phyloP scores from a whole-genome alignment of 2,888 invertebrate genomes.

The Pseudococcus jackbeardsleyi region DNA sequence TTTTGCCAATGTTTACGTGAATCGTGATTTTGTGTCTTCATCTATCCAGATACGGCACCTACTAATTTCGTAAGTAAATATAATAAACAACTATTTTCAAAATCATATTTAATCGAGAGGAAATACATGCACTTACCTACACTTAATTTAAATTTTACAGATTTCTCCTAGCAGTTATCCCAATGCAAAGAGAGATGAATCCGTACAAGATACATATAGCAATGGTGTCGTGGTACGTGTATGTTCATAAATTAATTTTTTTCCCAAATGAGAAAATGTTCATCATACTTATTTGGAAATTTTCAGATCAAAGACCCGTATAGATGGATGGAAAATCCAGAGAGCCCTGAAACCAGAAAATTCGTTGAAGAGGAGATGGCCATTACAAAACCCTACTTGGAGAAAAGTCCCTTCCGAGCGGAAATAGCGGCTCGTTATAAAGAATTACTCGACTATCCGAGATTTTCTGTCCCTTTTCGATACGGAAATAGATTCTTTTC shows the following conservation, averaged over 20 bases:
- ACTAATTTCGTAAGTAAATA: too few relatives aligned
- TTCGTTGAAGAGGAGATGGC: neutral
- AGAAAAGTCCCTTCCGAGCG: neutral
- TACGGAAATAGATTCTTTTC: neutral
- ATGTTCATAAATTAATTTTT: neutral
- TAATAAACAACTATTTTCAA: too few relatives aligned
- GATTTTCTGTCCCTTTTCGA: neutral
- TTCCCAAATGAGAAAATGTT: neutral
- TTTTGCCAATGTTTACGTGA: too few relatives aligned
- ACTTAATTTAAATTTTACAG: neutral
- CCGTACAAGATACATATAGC: conserved; percentile 83
- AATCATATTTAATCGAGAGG: too few relatives aligned
- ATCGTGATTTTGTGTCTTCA: too few relatives aligned
- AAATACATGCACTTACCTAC: too few relatives aligned
- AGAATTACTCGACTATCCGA: neutral
- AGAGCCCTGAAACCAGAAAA: conserved; percentile 70
- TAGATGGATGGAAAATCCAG: conserved; percentile 72
- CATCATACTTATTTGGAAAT: neutral
- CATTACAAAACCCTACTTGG: neutral
- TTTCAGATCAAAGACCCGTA: neutral
- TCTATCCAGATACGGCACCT: too few relatives aligned
- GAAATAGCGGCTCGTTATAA: neutral
- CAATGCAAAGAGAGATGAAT: conserved; percentile 81
- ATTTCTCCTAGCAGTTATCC: conserved; percentile 79
- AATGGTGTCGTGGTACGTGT: conserved; percentile 71